These are phyloP conservation scores for Kryphioiulus occultus DNA, from an alignment of 2,888 invertebrate genomes.

Conservation along the genomic window DNA sequence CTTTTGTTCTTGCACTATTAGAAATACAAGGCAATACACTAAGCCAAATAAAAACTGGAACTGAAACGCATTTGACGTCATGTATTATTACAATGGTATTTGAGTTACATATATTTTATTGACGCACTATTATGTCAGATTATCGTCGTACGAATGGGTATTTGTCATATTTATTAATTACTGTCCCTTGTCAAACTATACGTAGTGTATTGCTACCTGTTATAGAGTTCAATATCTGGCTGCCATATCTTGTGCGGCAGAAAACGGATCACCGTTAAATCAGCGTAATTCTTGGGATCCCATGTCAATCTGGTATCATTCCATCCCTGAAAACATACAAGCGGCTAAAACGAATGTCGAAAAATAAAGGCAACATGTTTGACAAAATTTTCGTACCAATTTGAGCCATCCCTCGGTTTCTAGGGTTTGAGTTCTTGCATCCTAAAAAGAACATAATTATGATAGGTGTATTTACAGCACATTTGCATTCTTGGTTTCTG, in stretches of 20 bases:
- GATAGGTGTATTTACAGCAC: not conserved
- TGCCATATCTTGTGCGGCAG: not conserved
- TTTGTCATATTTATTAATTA: no score
- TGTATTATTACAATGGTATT: no score
- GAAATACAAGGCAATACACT: not conserved
- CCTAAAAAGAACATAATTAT: conserved; percentile 1
- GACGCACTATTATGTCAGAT: no score
- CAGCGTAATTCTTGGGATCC: not conserved
- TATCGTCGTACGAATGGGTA: no score
- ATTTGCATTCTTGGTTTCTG: not conserved
- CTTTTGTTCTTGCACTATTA: not conserved
- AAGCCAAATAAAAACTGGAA: no score
- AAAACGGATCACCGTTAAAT: not conserved
- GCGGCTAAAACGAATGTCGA: no score
- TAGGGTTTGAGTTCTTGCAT: conserved; percentile 31
- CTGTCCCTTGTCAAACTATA: no score
- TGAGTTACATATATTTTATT: no score
- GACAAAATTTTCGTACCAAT: not conserved
- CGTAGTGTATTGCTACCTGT: not conserved
- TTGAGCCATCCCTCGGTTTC: conserved; percentile 19
- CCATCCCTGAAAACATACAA: not conserved
- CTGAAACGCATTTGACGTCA: no score
- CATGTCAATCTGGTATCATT: not conserved
- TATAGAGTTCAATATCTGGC: conserved; percentile 17
- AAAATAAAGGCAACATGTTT: no score